Base-by-base conservation (phyloP, 2,888 invertebrate species). In the Agonopterix arenella region DNA sequence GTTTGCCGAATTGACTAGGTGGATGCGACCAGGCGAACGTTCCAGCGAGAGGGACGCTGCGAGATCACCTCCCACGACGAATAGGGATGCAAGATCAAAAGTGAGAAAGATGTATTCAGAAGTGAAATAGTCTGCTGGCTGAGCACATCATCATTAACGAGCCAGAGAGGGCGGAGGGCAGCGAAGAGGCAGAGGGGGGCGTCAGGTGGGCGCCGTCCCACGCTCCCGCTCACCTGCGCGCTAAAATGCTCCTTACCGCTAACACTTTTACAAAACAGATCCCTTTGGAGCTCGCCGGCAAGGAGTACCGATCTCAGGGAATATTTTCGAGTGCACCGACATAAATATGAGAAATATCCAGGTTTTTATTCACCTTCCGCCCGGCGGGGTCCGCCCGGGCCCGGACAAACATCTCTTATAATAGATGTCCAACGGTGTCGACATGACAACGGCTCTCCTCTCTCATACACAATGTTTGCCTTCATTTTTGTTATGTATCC, bases 111-210 rank as follows among this genome's bases (percentile, higher is more conserved):
- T 90, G 90, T 90, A 90, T 91, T 90, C 90, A 92, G 91, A 92
- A 92, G 92, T 92, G 92, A 92, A 92, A 91, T 92, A 92, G 92
- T 92, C 92, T 91, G 91, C 91, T 91, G 92, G 92, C 92, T 91
- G 92, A 91, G 90, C 92, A 93, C 93, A 93, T 93, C 93, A 93
- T 93, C 93, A 93, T 93, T 93, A 93, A 92, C 93, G 93, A 92
- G 93, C 90, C 90, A 91, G 90, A 75, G 88, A 85, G 85, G 85
- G 85, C 82, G 85, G 89, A 86, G 88, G 89, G 90, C 88, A 86
- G 88, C 88, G 77, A 88, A 88, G 86, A 89, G 89, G 86, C 85
- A 81, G 81, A 90, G 91, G 89, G 90, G 80, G 73, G 79, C 86
- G 90, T 78, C 89, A 89, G 86, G 86, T 91, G 91, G 84, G 88